These are phyloP conservation scores for Cichlasoma orientale DNA, from an alignment of 2,797 vertebrate species.

Conservation along the genomic window DNA sequence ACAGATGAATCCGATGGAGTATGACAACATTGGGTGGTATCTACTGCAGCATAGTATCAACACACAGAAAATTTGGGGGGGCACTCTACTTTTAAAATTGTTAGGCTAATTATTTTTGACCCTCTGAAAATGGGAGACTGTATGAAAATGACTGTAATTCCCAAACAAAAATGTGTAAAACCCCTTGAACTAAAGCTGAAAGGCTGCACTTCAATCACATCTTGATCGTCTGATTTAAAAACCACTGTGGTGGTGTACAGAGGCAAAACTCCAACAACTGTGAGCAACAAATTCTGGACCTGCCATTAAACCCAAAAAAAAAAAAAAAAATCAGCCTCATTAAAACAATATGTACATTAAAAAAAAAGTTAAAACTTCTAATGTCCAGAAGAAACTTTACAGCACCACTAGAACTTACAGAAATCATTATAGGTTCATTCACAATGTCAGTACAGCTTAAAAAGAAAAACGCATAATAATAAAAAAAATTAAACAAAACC, in stretches of 20 bases:
- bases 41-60: too few species aligned
- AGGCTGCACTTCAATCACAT: background rate
- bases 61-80: too few species aligned
- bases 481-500: background rate
- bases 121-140: too few species aligned
- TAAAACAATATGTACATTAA: constrained; percentile 17
- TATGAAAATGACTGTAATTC: background rate
- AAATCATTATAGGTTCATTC: constrained; percentile 30
- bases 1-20: too few species aligned
- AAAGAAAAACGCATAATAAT: background rate
- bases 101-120: too few species aligned
- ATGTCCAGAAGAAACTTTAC: constrained; percentile 43
- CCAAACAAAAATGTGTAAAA: background rate
- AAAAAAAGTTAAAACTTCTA: constrained; percentile 15
- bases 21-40: too few species aligned
- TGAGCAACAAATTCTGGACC: background rate
- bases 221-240: background rate
- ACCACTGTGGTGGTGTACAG: background rate
- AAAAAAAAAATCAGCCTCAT: constrained; percentile 40
- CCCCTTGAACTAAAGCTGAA: too few species aligned
- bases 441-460: constrained; percentile 8
- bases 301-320: constrained; percentile 32
- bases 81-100: too few species aligned
- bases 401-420: constrained; percentile 65
- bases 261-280: background rate